phyloP scores from a whole-genome alignment of 2,797 vertebrate genomes.

The Perodicticus potto region DNA sequence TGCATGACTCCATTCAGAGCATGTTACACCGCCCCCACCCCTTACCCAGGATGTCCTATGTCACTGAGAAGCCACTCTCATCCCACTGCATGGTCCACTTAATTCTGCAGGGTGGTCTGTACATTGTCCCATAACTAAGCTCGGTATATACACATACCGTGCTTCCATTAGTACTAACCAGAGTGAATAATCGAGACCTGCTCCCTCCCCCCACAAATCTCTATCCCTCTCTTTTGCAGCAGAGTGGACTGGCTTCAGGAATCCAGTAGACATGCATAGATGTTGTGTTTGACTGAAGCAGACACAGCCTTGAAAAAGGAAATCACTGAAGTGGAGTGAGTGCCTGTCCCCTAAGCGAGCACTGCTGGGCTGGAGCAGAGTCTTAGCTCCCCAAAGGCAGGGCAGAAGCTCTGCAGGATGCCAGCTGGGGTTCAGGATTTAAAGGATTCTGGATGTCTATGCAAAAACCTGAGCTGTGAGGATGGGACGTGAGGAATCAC shows the following conservation, averaged over 20 bases:
- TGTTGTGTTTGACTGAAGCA: background rate
- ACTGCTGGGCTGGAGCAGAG: background rate
- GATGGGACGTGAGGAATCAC: background rate
- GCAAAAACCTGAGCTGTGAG: accelerated
- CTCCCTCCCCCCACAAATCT: background rate
- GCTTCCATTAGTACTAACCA: background rate
- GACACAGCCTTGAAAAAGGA: background rate
- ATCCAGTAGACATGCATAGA: background rate
- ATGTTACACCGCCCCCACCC: no score
- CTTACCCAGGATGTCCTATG: background rate
- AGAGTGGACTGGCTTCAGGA: background rate
- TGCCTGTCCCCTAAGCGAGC: accelerated
- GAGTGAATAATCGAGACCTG: accelerated
- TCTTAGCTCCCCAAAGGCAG: background rate
- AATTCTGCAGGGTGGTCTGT: background rate
- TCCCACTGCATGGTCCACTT: background rate
- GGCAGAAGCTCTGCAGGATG: background rate
- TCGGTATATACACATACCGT: no score
- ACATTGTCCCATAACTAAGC: accelerated
- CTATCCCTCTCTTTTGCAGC: background rate
- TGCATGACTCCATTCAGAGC: background rate
- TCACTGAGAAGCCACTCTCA: background rate
- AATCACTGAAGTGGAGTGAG: no score
- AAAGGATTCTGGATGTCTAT: background rate
- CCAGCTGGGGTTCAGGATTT: background rate